Evolutionary conservation across 1,140 invertebrate genomes (phyloP).

Genomic region (Drosophila repletoides): DNA sequence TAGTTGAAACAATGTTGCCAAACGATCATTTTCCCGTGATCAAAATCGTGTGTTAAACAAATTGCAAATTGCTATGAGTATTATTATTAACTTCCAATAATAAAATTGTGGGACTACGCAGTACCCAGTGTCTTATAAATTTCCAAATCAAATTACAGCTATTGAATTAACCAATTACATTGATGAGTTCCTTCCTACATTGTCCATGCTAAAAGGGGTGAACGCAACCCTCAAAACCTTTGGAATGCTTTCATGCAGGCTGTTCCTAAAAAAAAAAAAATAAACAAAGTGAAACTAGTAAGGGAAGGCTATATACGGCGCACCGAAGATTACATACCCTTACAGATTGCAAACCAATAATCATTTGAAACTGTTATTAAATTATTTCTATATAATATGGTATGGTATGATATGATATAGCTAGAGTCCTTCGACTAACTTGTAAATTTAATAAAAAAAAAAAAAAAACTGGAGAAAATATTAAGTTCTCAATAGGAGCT

Average conservation of each 20-base stretch:
- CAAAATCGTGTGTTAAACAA: constrained; percentile 34
- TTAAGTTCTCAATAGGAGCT: no score
- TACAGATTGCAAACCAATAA: no score
- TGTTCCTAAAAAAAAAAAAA: background rate
- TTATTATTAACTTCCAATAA: constrained; percentile 70
- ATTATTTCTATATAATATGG: no score
- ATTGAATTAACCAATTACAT: constrained; percentile 72
- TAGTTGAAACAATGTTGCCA: constrained; percentile 22
- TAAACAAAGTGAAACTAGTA: background rate
- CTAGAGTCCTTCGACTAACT: no score
- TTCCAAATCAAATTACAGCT: constrained; percentile 57
- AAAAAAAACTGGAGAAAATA: no score
- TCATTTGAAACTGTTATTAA: no score
- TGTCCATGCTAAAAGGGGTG: background rate
- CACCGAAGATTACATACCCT: no score
- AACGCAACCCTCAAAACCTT: background rate
- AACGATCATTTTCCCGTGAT: background rate
- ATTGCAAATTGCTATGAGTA: no score
- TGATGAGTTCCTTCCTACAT: constrained; percentile 7
- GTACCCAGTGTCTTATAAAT: constrained; percentile 44
- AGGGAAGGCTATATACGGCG: no score
- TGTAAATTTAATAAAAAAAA: no score
- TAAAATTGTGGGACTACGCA: constrained; percentile 27
- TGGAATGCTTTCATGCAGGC: background rate
- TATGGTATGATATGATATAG: no score